Conservation (phyloP, 2,888 invertebrate species). For the Hypomecis punctinalis region DNA sequence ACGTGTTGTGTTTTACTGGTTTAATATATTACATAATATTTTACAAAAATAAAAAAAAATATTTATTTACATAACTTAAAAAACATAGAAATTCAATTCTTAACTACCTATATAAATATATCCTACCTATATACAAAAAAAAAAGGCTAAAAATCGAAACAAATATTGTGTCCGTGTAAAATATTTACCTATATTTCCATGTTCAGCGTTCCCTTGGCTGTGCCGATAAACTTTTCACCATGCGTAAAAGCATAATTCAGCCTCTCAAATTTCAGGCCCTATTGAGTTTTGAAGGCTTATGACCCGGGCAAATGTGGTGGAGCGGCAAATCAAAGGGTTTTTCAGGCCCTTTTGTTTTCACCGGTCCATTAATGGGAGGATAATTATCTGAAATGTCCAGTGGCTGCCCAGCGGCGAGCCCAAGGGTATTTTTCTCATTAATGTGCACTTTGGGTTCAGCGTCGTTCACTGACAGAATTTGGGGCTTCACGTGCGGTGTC, state of each 20-base stretch:
- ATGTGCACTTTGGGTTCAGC: constrained; percentile 36
- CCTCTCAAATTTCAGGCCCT: constrained; percentile 72
- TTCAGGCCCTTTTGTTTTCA: constrained; percentile 70
- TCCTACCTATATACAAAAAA: too few relatives aligned
- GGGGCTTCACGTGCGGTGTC: constrained; percentile 1
- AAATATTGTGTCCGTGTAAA: too few relatives aligned
- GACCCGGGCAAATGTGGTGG: constrained; percentile 75
- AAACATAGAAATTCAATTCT: too few relatives aligned
- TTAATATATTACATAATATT: too few relatives aligned
- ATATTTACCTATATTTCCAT: too few relatives aligned
- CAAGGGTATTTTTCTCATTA: constrained; percentile 41
- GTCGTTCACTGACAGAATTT: constrained; percentile 37
- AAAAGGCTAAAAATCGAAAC: too few relatives aligned
- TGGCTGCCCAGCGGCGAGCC: constrained; percentile 42
- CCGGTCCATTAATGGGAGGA: constrained; percentile 65
- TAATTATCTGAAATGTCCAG: constrained; percentile 68
- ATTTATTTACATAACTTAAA: too few relatives aligned
- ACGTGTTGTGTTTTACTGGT: too few relatives aligned
- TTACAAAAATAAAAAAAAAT: too few relatives aligned
- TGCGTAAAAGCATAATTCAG: constrained; percentile 44
- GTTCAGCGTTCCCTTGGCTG: not conserved
- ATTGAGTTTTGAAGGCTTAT: constrained; percentile 70
- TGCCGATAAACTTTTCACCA: constrained; percentile 30
- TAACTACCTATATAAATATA: too few relatives aligned
- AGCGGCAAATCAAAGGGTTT: constrained; percentile 83